Evolutionary conservation across 1,140 invertebrate genomes (phyloP).

Genomic region (Diploscapter pachys): DNA sequence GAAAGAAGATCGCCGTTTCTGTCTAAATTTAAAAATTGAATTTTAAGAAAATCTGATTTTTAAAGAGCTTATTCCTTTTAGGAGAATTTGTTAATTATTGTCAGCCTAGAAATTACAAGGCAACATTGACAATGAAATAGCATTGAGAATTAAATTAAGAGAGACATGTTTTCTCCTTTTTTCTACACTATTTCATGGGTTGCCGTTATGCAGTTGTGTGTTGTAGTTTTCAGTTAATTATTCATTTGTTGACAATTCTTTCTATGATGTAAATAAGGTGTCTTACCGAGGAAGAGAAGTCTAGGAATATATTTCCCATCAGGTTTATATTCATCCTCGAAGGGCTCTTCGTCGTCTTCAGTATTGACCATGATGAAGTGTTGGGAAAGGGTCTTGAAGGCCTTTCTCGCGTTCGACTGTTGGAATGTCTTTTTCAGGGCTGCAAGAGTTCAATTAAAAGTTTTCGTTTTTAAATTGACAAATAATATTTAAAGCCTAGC

Average conservation of each 20-base stretch:
- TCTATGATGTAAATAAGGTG: neutral
- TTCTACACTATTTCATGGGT: too few species aligned
- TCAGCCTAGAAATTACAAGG: too few species aligned
- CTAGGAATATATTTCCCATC: slow-evolving; percentile 58
- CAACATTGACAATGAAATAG: too few species aligned
- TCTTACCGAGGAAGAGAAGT: slow-evolving; percentile 50
- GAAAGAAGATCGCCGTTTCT: slow-evolving; percentile 38
- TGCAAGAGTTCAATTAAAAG: slow-evolving; percentile 28
- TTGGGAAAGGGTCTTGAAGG: slow-evolving; percentile 55
- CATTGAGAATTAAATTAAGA: too few species aligned
- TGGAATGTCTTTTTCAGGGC: slow-evolving; percentile 58
- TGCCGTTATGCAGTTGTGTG: too few species aligned
- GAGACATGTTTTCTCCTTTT: too few species aligned
- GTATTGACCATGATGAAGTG: slow-evolving; percentile 59
- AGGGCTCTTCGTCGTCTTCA: slow-evolving; percentile 57
- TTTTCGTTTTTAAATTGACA: neutral
- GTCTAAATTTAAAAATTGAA: slow-evolving; percentile 14
- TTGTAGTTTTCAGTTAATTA: too few species aligned
- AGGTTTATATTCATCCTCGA: slow-evolving; percentile 48
- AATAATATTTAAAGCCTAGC: too few species aligned
- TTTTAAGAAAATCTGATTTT: neutral
- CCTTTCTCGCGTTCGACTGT: slow-evolving; percentile 58
- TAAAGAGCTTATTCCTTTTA: neutral
- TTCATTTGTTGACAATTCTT: neutral
- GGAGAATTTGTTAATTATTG: too few species aligned